Conservation (phyloP, 2,113 vertebrate species). For the Misgurnus anguillicaudatus region DNA sequence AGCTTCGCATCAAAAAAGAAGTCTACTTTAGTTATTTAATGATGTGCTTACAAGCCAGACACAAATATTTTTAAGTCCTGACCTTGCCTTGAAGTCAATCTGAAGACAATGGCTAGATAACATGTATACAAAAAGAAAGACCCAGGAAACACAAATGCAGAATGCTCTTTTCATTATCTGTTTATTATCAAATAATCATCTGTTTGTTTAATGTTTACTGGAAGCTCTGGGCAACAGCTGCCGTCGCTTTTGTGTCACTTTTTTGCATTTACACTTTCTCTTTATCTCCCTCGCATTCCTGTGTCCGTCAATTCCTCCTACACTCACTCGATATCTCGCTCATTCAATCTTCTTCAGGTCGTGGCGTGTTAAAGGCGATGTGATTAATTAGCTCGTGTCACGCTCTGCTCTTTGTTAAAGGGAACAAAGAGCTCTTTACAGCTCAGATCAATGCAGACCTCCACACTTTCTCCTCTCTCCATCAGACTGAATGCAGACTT, state of each 20-base stretch:
- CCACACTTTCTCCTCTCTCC: conserved; percentile 7
- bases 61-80: too few relatives aligned
- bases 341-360: conserved; percentile 8
- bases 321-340: conserved; percentile 5
- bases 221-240: not conserved
- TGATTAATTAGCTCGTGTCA: conserved; percentile 37
- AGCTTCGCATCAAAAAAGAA: too few relatives aligned
- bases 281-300: conserved; percentile 27
- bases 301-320: conserved; percentile 6
- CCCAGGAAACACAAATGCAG: not conserved
- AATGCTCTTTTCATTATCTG: not conserved
- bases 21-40: too few relatives aligned
- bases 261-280: not conserved
- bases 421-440: conserved; percentile 32
- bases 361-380: conserved; percentile 20
- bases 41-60: too few relatives aligned
- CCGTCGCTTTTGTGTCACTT: conserved; percentile 2
- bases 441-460: conserved; percentile 1
- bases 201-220: conserved; percentile 19
- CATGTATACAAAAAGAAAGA: not conserved
- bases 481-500: conserved; percentile 16
- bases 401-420: conserved; percentile 21
- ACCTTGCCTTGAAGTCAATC: too few relatives aligned
- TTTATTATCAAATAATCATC: not conserved
- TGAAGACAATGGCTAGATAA: too few relatives aligned